These are phyloP conservation scores for Psilopsiagon aymara DNA, from an alignment of 2,113 vertebrate genomes.

Conservation along the genomic window DNA sequence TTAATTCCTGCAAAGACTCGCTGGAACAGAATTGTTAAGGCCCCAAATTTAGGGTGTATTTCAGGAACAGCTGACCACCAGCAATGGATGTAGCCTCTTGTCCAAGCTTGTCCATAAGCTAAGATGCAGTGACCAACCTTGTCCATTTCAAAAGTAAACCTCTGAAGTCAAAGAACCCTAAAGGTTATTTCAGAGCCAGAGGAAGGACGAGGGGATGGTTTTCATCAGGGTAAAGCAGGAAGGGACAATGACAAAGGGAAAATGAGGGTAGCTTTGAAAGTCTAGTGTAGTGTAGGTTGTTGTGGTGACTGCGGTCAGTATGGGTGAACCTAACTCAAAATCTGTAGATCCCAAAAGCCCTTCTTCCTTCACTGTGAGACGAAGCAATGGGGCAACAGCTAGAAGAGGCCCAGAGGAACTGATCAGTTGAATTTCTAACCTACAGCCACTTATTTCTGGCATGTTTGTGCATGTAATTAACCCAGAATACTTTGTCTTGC, in stretches of 20 bases:
- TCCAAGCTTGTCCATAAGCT: neutral
- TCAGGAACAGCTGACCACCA: neutral
- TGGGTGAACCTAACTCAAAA: neutral
- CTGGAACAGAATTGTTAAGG: neutral
- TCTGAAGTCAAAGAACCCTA: neutral
- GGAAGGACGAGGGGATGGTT: neutral
- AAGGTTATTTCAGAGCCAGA: neutral
- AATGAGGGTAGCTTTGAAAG: neutral
- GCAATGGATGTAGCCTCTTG: neutral
- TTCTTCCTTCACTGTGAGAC: neutral
- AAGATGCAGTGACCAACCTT: neutral
- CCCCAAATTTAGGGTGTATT: neutral
- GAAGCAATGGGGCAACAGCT: neutral
- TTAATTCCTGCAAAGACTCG: neutral
- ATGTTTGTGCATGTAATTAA: neutral
- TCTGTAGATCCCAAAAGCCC: neutral
- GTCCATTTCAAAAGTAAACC: neutral
- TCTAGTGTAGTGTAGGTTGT: neutral
- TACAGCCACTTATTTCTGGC: neutral
- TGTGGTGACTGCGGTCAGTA: neutral
- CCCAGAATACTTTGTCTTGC: neutral
- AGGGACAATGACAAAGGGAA: neutral
- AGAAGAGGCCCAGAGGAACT: neutral
- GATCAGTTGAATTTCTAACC: neutral
- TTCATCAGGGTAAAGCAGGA: neutral